Conservation (phyloP, 2,888 invertebrate species). For the Eugnorisma glareosa region DNA sequence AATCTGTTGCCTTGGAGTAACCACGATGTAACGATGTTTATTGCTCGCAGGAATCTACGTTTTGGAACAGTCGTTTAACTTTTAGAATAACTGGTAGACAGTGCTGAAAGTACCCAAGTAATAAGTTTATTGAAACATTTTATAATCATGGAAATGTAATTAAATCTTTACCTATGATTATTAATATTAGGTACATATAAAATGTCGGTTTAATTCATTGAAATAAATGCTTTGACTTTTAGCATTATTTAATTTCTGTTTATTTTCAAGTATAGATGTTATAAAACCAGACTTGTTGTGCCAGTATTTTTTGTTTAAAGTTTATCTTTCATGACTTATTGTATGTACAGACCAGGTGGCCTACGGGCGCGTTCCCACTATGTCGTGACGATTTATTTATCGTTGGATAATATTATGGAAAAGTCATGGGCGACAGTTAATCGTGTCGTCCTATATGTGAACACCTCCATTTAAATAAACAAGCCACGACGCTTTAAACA, state of each 20-base stretch:
- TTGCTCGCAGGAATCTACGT: neutral
- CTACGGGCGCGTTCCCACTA: too few species aligned
- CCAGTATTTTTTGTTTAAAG: neutral
- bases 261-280: neutral
- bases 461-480: too few species aligned
- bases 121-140: neutral
- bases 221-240: neutral
- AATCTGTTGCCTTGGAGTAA: slow-evolving; percentile 17
- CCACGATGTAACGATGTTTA: neutral
- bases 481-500: too few species aligned
- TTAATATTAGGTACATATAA: neutral
- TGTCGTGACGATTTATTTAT: too few species aligned
- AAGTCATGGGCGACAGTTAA: too few species aligned
- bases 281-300: neutral
- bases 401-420: too few species aligned
- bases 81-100: neutral
- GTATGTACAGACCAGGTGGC: too few species aligned
- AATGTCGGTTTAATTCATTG: neutral
- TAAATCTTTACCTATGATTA: neutral
- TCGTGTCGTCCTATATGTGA: too few species aligned
- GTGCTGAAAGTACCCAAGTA: neutral
- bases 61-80: neutral
- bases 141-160: neutral
- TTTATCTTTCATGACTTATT: slow-evolving; percentile 4
- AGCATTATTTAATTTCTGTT: neutral